Base-by-base conservation (phyloP, 2,797 vertebrate species). In the Aulostomus chinensis region DNA sequence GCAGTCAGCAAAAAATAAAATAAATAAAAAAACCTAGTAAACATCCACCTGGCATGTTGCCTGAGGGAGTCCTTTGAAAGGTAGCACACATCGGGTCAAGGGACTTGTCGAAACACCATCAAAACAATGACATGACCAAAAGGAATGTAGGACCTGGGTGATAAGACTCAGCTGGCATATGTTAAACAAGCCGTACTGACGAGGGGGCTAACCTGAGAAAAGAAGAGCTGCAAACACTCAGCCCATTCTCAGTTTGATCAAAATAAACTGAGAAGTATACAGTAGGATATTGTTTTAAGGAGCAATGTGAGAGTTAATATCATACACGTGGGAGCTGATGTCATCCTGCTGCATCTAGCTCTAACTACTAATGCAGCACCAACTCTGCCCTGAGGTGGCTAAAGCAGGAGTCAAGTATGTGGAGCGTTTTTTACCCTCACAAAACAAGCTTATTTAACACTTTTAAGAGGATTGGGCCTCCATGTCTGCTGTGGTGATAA, bases 101-200 rank as follows among this genome's bases (percentile, higher is more conserved):
- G 68, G 68, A 84, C 82, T 61, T 58, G 79, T 75, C 48, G 58
- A 50, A 70, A 81, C 80, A 71, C 50, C 76, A 56, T 72, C 68
- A 79, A 79, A 81, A 67, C 73, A 69, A 52, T 86, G 80, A 83
- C 75, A 77, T 78, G 45, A 52, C 35, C 61, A 24, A 61, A 69
- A 86, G 81, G 86, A 90, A 89, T 89, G 83, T 74, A 28, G 66
- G 56, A 78, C 67, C 68, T 46, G 52, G 47, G 65, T 76, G 83
- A 86, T 86, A 87, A 81, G 55, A 22, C 59, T 81, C 67, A 68
- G 40, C 55, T 74, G 73, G 68, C 46, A 65, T 61, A 58, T 82
- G 86, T 80, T 77, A 54, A 81, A 86, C 81, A 86, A 68, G 76
- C 74, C 37, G 49, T 14, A 62, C 58, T 60, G 71, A 80, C 84